phyloP scores from a whole-genome alignment of 2,113 vertebrate species.

The Perccottus glenii region DNA sequence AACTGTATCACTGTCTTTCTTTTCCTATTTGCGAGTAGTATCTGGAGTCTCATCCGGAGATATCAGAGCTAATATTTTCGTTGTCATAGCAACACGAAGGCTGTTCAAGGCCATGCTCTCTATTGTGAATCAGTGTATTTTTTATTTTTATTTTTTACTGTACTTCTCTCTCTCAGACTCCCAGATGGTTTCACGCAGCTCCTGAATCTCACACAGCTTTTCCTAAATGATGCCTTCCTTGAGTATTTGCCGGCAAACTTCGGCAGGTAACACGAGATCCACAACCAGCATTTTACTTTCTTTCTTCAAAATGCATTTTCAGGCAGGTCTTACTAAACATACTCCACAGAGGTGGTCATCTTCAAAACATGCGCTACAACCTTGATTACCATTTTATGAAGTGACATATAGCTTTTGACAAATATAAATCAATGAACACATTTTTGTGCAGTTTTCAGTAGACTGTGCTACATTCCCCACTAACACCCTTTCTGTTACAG shows the following conservation, averaged over 20 bases:
- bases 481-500: too few species aligned
- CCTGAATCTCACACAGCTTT: slow-evolving; percentile 98
- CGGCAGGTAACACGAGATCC: slow-evolving; percentile 87
- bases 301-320: too few species aligned
- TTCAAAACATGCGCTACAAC: too few species aligned
- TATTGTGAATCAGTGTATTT: slow-evolving; percentile 14
- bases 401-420: too few species aligned
- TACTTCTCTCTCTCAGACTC: slow-evolving; percentile 83
- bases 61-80: slow-evolving; percentile 28
- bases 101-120: slow-evolving; percentile 19
- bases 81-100: slow-evolving; percentile 39
- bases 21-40: slow-evolving; percentile 6
- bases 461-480: too few species aligned
- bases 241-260: slow-evolving; percentile 99
- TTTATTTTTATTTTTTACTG: slow-evolving; percentile 5
- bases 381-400: too few species aligned
- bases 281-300: too few species aligned
- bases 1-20: not conserved
- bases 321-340: too few species aligned
- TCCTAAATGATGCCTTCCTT: slow-evolving; percentile 99
- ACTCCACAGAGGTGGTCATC: too few species aligned
- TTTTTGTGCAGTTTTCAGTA: too few species aligned
- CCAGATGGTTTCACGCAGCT: slow-evolving; percentile 99
- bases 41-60: slow-evolving; percentile 49
- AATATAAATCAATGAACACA: too few species aligned